Evolutionary conservation across 2,888 invertebrate genomes (phyloP).

Genomic region (Carterocephalus palaemon): DNA sequence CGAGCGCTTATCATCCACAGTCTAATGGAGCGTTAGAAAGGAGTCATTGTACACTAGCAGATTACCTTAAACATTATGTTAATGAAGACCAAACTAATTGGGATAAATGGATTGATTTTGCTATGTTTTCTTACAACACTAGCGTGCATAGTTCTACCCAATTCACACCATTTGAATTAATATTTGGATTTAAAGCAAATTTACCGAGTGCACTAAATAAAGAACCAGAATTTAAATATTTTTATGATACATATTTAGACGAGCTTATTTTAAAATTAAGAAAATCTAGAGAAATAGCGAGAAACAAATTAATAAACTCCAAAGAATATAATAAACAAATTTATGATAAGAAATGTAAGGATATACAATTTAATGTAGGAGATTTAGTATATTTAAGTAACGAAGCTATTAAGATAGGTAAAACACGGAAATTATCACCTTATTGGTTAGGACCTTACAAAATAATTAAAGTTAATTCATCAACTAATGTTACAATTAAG

Average conservation of each 20-base stretch:
- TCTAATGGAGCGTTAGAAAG: conserved; percentile 42
- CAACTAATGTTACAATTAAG: conserved; percentile 30
- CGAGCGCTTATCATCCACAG: conserved; percentile 44
- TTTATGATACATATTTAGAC: conserved; percentile 34
- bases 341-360: conserved; percentile 5
- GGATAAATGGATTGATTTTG: conserved; percentile 30
- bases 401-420: conserved; percentile 26
- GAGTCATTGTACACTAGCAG: conserved; percentile 38
- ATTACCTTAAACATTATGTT: conserved; percentile 47
- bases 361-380: conserved; percentile 21
- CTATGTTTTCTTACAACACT: conserved; percentile 13
- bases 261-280: conserved; percentile 34
- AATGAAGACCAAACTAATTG: conserved; percentile 41
- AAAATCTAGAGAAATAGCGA: conserved; percentile 27
- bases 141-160: conserved; percentile 34
- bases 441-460: conserved; percentile 26
- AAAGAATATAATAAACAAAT: conserved; percentile 23
- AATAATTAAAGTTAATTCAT: conserved; percentile 28
- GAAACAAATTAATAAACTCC: conserved; percentile 29
- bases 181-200: conserved; percentile 38
- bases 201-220: conserved; percentile 34
- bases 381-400: conserved; percentile 31
- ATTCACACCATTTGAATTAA: conserved; percentile 41
- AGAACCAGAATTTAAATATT: conserved; percentile 37
- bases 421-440: conserved; percentile 22